Evolutionary conservation across 1,140 invertebrate genomes (phyloP).

Genomic region (Cataglyphis hispanica): DNA sequence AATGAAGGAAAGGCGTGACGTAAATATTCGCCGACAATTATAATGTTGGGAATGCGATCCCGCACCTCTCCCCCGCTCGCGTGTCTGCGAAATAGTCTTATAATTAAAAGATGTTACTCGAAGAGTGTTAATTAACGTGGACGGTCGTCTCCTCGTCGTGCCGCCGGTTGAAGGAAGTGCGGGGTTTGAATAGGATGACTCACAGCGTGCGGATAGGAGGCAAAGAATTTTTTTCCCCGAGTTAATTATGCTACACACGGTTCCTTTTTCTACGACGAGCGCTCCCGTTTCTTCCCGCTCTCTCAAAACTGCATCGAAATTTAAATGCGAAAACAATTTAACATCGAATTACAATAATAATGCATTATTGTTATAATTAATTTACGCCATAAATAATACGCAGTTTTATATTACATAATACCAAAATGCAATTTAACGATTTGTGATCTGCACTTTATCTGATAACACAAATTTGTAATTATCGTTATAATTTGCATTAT

Average conservation of each 20-base stretch:
- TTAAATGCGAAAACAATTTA: conserved; percentile 37
- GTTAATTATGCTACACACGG: conserved; percentile 78
- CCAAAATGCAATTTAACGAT: conserved; percentile 46
- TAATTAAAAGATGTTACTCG: conserved; percentile 81
- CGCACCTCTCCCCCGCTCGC: conserved; percentile 5
- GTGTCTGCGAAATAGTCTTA: conserved; percentile 63
- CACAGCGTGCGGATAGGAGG: conserved; percentile 42
- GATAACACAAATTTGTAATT: conserved; percentile 35
- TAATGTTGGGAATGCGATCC: conserved; percentile 67
- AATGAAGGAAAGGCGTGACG: conserved; percentile 37
- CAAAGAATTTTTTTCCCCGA: conserved; percentile 78
- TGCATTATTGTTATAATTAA: conserved; percentile 26
- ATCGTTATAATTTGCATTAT: conserved; percentile 48
- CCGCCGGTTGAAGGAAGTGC: not conserved
- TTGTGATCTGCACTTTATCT: conserved; percentile 34
- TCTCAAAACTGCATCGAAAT: conserved; percentile 3
- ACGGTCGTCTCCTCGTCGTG: conserved; percentile 31
- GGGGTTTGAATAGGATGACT: conserved; percentile 30
- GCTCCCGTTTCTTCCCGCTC: conserved; percentile 36
- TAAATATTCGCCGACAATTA: conserved; percentile 70
- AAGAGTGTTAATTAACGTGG: conserved; percentile 79
- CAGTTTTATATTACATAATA: conserved; percentile 44
- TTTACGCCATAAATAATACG: conserved; percentile 44
- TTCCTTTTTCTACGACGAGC: conserved; percentile 66
- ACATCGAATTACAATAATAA: conserved; percentile 20